phyloP scores from a whole-genome alignment of 2,113 vertebrate genomes.

The Aramus guarauna region DNA sequence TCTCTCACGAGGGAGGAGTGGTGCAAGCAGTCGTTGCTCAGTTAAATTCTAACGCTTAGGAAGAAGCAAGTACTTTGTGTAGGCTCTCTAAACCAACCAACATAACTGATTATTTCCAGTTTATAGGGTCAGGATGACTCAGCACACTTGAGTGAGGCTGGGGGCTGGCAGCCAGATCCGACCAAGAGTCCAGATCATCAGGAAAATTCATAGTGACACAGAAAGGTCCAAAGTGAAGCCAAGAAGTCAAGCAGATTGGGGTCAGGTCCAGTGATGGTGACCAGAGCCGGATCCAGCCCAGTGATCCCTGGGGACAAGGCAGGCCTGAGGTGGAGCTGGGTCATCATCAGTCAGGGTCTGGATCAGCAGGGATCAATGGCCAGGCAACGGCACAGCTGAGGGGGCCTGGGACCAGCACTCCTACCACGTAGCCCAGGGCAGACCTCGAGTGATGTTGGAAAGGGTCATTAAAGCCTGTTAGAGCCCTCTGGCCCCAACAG shows the following conservation, averaged over 20 bases:
- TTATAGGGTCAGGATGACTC: not conserved
- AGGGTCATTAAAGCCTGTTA: not conserved
- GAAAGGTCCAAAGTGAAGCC: not conserved
- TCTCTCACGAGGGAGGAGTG: not conserved
- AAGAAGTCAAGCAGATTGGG: not conserved
- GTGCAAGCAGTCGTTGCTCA: not conserved
- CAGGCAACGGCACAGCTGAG: not conserved
- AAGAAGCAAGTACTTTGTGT: not conserved
- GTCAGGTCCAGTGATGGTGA: not conserved
- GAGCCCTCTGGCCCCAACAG: not conserved
- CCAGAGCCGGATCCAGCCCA: not conserved
- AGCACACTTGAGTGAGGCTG: not conserved
- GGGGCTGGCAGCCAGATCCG: not conserved
- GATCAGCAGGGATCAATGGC: not conserved
- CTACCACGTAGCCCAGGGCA: not conserved
- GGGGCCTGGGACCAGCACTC: not conserved
- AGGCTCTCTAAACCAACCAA: not conserved
- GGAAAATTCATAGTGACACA: not conserved
- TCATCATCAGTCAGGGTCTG: not conserved
- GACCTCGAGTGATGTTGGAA: not conserved
- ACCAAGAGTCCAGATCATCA: not conserved
- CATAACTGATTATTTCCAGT: not conserved
- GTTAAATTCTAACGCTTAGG: not conserved
- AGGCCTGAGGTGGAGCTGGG: not conserved
- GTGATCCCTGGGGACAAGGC: not conserved